A percentile compares a stretch with the other conserved stretches of the same genome.
phyloP scores from a whole-genome alignment of 2,797 vertebrate species.

The Sebastes hubbsi region DNA sequence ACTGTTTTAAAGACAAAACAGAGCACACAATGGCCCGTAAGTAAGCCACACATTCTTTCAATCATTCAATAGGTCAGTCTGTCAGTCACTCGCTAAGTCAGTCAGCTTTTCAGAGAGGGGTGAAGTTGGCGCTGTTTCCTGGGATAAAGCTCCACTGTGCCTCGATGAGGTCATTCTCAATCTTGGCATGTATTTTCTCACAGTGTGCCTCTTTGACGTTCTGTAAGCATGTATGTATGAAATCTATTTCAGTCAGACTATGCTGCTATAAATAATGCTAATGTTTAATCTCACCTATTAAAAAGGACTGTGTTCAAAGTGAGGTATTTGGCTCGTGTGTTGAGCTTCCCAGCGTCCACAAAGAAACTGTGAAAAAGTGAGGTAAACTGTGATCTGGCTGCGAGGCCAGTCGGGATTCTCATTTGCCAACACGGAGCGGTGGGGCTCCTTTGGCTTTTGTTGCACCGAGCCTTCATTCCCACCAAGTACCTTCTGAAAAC shows the following conservation, averaged over 20 bases:
- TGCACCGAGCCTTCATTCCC: conserved; percentile 70
- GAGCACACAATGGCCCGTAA: neutral
- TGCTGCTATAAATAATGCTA: conserved; percentile 14
- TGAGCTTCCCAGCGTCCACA: neutral
- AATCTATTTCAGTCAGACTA: neutral
- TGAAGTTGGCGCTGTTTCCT: conserved; percentile 17
- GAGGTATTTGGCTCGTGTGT: conserved; percentile 11
- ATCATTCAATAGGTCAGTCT: conserved; percentile 18
- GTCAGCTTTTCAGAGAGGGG: conserved; percentile 25
- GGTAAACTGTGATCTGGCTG: conserved; percentile 64
- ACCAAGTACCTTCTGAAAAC: conserved; percentile 68
- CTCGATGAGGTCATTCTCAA: conserved; percentile 22
- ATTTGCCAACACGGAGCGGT: conserved; percentile 45
- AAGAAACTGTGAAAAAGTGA: conserved; percentile 55
- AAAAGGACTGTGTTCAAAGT: conserved; percentile 8
- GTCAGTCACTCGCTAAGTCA: conserved; percentile 17
- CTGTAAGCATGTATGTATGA: neutral
- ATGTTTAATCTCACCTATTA: conserved; percentile 11
- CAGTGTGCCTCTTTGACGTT: neutral
- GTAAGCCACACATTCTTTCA: neutral
- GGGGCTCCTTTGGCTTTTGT: conserved; percentile 62
- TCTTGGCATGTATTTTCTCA: conserved; percentile 31
- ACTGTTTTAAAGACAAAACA: neutral
- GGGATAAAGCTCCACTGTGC: conserved; percentile 23
- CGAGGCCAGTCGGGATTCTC: conserved; percentile 39